These are phyloP conservation scores for Drosophila dunni DNA, from an alignment of 1,140 invertebrate genomes.

Conservation along the genomic window DNA sequence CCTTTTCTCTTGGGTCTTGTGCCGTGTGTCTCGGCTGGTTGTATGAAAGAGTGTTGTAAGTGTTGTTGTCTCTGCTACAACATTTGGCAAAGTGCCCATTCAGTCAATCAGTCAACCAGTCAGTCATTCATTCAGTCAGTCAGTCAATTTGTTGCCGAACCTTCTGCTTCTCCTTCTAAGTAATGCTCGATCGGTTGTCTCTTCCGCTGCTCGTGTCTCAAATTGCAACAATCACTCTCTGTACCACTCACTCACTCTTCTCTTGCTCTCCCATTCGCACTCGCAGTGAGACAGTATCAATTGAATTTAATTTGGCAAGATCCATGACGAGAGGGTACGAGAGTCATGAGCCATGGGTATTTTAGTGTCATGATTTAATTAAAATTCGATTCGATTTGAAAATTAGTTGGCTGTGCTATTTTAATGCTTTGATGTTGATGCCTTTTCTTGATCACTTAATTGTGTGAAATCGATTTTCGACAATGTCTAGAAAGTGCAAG, in stretches of 20 bases:
- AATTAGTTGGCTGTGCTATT: constrained; percentile 60
- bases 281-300: constrained; percentile 52
- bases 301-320: constrained; percentile 74
- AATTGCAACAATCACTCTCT: constrained; percentile 66
- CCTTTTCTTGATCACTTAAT: constrained; percentile 32
- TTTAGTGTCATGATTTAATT: constrained; percentile 81
- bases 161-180: constrained; percentile 4
- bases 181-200: constrained; percentile 65
- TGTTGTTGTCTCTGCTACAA: constrained; percentile 33
- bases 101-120: constrained; percentile 51
- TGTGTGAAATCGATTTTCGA: constrained; percentile 63
- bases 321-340: constrained; percentile 18
- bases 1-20: constrained; percentile 6
- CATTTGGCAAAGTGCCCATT: constrained; percentile 72
- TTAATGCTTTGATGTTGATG: constrained; percentile 58
- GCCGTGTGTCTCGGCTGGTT: constrained; percentile 1
- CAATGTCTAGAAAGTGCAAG: constrained; percentile 27
- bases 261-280: constrained; percentile 22
- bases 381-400: constrained; percentile 55
- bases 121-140: constrained; percentile 45
- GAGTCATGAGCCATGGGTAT: constrained; percentile 45
- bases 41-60: constrained; percentile 28
- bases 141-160: not conserved
- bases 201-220: constrained; percentile 71
- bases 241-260: constrained; percentile 10